Conservation (phyloP, 2,797 vertebrate genomes). For the Scolopax bukidnonensis region DNA sequence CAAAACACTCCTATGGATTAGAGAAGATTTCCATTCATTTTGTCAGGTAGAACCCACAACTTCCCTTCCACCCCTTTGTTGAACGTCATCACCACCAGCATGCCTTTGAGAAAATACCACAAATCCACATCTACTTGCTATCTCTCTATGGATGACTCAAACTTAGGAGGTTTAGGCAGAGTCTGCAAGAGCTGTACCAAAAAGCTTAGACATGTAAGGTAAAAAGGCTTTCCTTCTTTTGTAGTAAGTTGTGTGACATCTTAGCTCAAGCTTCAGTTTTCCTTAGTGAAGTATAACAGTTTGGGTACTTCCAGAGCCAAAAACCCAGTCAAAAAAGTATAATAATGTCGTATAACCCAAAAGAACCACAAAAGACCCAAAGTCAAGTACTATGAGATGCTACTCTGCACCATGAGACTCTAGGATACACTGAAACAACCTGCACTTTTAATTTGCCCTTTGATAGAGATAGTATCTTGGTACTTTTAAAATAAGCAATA, state of each 20-base stretch:
- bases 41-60: background rate
- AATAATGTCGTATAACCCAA: background rate
- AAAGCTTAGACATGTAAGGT: background rate
- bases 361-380: background rate
- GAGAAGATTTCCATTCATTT: background rate
- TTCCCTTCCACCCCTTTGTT: background rate
- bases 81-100: background rate
- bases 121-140: background rate
- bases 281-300: accelerated
- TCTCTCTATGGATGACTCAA: background rate
- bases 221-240: background rate
- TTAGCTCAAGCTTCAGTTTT: background rate
- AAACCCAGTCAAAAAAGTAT: background rate
- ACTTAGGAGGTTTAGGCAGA: background rate
- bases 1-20: background rate
- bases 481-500: background rate
- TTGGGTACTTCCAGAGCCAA: background rate
- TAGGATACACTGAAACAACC: background rate
- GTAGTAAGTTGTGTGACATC: background rate
- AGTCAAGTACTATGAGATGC: background rate
- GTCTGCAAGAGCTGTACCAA: background rate
- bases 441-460: background rate
- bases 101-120: background rate
- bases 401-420: accelerated
- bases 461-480: background rate